These are phyloP conservation scores for Mesembrinibis cayennensis DNA, from an alignment of 2,113 vertebrate species.

Conservation along the genomic window DNA sequence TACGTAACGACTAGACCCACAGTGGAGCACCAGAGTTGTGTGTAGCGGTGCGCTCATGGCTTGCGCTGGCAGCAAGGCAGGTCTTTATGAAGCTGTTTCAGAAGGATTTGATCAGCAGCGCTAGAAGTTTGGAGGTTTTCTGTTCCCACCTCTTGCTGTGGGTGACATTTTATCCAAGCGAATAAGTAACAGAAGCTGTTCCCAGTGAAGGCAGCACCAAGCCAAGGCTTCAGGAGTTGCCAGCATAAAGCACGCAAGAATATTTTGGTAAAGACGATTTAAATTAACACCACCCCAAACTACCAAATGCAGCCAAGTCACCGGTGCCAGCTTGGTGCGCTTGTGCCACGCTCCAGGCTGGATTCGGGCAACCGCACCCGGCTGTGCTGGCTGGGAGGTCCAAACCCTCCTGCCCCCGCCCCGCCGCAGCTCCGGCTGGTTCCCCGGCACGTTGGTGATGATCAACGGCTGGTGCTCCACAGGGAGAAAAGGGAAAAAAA, in stretches of 20 bases:
- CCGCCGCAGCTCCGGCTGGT: not conserved
- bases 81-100: not conserved
- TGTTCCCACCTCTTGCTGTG: not conserved
- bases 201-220: not conserved
- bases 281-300: not conserved
- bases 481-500: not conserved
- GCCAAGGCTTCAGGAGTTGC: not conserved
- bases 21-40: not conserved
- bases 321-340: fast-evolving
- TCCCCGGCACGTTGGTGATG: not conserved
- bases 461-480: not conserved
- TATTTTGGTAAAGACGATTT: not conserved
- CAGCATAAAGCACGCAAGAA: not conserved
- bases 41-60: not conserved
- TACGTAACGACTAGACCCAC: too few species aligned
- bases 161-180: not conserved
- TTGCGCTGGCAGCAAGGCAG: not conserved
- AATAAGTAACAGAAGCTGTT: not conserved
- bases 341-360: not conserved
- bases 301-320: not conserved
- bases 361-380: not conserved
- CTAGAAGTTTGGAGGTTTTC: not conserved
- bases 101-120: not conserved
- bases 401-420: not conserved
- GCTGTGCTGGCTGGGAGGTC: not conserved